Base-by-base conservation (phyloP, 1,140 invertebrate genomes). In the Nephotettix cincticeps region DNA sequence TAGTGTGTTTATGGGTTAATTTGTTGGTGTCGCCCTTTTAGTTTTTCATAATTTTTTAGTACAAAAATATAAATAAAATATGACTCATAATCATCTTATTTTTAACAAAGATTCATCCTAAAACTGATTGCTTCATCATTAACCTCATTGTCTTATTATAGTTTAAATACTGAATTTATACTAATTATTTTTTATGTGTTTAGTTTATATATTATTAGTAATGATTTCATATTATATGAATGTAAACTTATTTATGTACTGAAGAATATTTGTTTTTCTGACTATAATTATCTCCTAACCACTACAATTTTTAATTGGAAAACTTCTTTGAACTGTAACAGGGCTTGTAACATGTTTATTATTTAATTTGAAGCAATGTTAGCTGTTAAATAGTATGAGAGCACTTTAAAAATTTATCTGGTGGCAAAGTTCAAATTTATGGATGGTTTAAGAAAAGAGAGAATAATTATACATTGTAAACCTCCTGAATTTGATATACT, bases 401-500 rank as follows among this genome's bases (percentile, higher is more conserved):
- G 47, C 47, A 54, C 19, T 54, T 54, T 54, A 54, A 54, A 54
- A 11, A 54, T 54, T 11, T 14, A 11, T 21, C 9, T 11, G 6
- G 11, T 6, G 9, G 6, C n/a, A n/a, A 54, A 54, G 47, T 11
- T 54, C 47, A 54, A 54, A 54, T 54, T 54, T 54, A 54, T 54
- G 47, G 11, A 54, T n/a, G 47, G 47, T 54, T 54, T 54, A 54
- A 11, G 6, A 21, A 54, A 21, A 4, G 47, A 54, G 23, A 21
- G 23, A 54, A 54, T 6, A 54, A n/a, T n/a, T 54, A 4, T 6
- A 6, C 47, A 21, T n/a, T 54, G 47, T 54, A 14, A 54, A 54
- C 47, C 47, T 54, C 47, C 13, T 54, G 47, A 54, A 54, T 54
- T 54, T 54, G 47, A 54, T 54, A 54, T 11, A 54, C 6, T 6